Percentiles rank a stretch among this genome's conserved stretches.
Evolutionary conservation across 92 coral and sea anemone species (phyloP).

Genomic region (Epizoanthus scotinus): DNA sequence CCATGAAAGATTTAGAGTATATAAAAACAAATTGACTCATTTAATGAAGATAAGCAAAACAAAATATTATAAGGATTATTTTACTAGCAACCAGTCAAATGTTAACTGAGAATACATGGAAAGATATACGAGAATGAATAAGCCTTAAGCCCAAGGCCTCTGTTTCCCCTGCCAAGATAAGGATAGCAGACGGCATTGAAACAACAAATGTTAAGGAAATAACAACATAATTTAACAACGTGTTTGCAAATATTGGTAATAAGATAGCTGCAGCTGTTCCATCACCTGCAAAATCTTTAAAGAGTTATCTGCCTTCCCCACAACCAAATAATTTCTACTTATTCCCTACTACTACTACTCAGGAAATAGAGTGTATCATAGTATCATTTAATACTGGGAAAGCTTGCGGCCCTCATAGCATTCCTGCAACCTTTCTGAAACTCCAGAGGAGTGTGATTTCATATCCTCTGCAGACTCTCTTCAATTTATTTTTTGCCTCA

Average conservation of each 20-base stretch:
- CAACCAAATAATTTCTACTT: constrained; percentile 34
- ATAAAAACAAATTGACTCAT: constrained; percentile 40
- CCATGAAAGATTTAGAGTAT: constrained; percentile 31
- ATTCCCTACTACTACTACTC: background rate
- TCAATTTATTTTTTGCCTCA: constrained; percentile 38
- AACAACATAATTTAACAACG: constrained; percentile 25
- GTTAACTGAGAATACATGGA: constrained; percentile 46
- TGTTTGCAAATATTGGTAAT: constrained; percentile 43
- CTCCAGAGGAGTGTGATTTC: constrained; percentile 20
- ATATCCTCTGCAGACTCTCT: constrained; percentile 33
- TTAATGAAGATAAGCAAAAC: constrained; percentile 46
- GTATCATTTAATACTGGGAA: constrained; percentile 15
- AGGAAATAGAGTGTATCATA: background rate
- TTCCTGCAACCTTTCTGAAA: constrained; percentile 40
- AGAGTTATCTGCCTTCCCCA: background rate
- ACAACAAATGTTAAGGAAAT: constrained; percentile 24
- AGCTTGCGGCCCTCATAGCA: constrained; percentile 53
- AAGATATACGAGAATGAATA: constrained; percentile 38
- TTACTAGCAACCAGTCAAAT: constrained; percentile 13
- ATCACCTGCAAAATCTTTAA: background rate
- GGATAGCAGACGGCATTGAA: constrained; percentile 9
- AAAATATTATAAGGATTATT: constrained; percentile 42
- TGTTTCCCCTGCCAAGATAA: constrained; percentile 7
- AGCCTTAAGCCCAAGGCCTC: background rate
- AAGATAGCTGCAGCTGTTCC: constrained; percentile 39